Evolutionary conservation across 2,797 vertebrate species (phyloP).

Genomic region (Pogonophryne albipinna): DNA sequence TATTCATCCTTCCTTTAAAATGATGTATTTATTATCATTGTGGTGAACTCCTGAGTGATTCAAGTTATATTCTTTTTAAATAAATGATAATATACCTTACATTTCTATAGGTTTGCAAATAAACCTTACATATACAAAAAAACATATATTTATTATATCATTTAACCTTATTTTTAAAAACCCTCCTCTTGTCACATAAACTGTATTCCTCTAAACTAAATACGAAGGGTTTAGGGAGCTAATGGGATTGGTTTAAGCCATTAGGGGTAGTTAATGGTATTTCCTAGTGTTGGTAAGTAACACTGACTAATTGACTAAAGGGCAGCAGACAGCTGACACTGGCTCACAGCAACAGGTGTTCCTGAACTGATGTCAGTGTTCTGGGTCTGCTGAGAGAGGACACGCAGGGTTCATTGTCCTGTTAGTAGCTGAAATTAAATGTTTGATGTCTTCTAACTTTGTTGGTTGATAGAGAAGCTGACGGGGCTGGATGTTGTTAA

Average conservation of each 20-base stretch:
- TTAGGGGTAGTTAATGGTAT: conserved; percentile 82
- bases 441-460: conserved; percentile 19
- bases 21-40: not conserved
- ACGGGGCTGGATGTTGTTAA: conserved; percentile 8
- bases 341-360: conserved; percentile 37
- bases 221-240: conserved; percentile 72
- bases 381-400: not conserved
- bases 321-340: conserved; percentile 36
- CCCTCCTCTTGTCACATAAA: conserved; percentile 28
- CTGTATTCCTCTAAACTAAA: conserved; percentile 63
- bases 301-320: conserved; percentile 64
- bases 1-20: not conserved
- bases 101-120: not conserved
- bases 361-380: conserved; percentile 13
- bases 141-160: no score
- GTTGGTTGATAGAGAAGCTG: conserved; percentile 44
- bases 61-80: not conserved
- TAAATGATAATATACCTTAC: not conserved
- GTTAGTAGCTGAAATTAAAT: not conserved
- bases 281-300: conserved; percentile 78
- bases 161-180: not conserved
- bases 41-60: not conserved
- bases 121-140: no score
- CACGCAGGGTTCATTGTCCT: not conserved
- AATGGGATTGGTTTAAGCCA: conserved; percentile 75